Evolutionary conservation across 1,140 invertebrate species (phyloP).

Genomic region (Bemisia tabaci): DNA sequence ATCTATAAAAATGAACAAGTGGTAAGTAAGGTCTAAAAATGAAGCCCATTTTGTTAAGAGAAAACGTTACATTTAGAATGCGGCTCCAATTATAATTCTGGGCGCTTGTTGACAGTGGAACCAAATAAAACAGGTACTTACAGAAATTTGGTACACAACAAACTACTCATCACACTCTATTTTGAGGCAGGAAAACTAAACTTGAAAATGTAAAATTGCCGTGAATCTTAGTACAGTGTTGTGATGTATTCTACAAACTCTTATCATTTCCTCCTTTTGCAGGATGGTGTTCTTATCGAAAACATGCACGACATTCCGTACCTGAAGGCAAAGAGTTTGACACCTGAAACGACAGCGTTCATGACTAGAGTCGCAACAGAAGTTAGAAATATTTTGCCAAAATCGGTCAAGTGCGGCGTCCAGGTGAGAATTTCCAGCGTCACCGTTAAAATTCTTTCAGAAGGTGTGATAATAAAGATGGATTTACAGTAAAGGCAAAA

Average conservation of each 20-base stretch:
- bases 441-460: no score
- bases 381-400: slow-evolving; percentile 36
- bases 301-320: slow-evolving; percentile 83
- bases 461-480: no score
- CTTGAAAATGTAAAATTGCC: no score
- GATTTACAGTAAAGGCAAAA: no score
- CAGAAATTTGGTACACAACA: slow-evolving; percentile 2
- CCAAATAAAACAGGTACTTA: slow-evolving; percentile 4
- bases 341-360: slow-evolving; percentile 50
- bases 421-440: slow-evolving; percentile 37
- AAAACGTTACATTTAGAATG: no score
- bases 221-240: no score
- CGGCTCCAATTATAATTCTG: no score
- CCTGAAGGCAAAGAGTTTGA: slow-evolving; percentile 37
- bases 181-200: no score
- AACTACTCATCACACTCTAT: background rate
- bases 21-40: slow-evolving; percentile 40
- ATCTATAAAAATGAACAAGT: slow-evolving; percentile 40
- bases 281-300: slow-evolving; percentile 68
- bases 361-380: slow-evolving; percentile 50
- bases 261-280: no score
- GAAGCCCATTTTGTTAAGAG: no score
- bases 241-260: no score
- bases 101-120: no score
- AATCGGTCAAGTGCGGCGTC: slow-evolving; percentile 40